phyloP scores from a whole-genome alignment of 2,888 invertebrate species.

The Cataglyphis albicans region DNA sequence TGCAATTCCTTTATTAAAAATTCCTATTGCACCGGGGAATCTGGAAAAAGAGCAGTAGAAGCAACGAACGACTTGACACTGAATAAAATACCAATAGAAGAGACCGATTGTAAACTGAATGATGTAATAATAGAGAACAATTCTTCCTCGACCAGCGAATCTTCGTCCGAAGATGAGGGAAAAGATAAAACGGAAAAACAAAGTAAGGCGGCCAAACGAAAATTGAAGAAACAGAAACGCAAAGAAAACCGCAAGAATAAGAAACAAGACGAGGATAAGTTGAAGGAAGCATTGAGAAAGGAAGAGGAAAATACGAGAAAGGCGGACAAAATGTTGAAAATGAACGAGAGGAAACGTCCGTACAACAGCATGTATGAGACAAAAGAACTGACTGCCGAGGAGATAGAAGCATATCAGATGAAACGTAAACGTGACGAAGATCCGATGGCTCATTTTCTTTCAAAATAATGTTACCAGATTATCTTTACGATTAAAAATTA shows the following conservation, averaged over 20 bases:
- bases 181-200: conserved; percentile 64
- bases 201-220: conserved; percentile 71
- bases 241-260: conserved; percentile 83
- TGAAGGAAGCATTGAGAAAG: conserved; percentile 89
- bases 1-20: conserved; percentile 97
- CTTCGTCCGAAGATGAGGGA: conserved; percentile 67
- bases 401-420: conserved; percentile 97
- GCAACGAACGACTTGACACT: conserved; percentile 39
- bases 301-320: conserved; percentile 89
- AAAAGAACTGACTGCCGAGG: conserved; percentile 95
- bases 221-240: conserved; percentile 76
- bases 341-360: conserved; percentile 96
- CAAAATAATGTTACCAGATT: conserved; percentile 57
- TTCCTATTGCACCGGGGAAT: conserved; percentile 95
- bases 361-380: conserved; percentile 96
- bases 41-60: conserved; percentile 86
- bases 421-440: conserved; percentile 95
- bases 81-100: conserved; percentile 6
- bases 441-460: conserved; percentile 95
- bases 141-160: conserved; percentile 58
- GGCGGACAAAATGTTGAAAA: conserved; percentile 89
- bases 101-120: conserved; percentile 77
- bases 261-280: conserved; percentile 86
- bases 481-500: background rate
- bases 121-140: conserved; percentile 43